Conservation (phyloP, 2,797 vertebrate species). For the Rhynchonycteris naso region DNA sequence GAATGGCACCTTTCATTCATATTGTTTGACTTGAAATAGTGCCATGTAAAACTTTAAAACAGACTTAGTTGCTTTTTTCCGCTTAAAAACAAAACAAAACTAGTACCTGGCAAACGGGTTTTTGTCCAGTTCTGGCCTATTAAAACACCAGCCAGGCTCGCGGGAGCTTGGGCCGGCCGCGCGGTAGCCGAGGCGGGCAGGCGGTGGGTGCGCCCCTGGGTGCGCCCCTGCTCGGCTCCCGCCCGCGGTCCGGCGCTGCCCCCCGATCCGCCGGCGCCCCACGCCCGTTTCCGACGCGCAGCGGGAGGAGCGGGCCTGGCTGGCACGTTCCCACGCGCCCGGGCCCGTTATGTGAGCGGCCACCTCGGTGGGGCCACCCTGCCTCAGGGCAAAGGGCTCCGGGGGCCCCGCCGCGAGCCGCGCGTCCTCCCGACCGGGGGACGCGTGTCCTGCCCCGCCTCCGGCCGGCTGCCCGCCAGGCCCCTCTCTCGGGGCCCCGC, state of each 20-base stretch:
- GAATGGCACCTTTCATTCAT: constrained; percentile 5
- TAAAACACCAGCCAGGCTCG: background rate
- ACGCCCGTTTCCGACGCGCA: background rate
- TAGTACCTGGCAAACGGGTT: constrained; percentile 36
- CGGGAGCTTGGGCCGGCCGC: background rate
- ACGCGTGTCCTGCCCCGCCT: background rate
- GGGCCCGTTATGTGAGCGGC: constrained; percentile 48
- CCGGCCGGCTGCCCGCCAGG: background rate
- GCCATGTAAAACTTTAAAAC: constrained; percentile 32
- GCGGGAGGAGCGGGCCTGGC: background rate
- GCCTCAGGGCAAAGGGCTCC: background rate
- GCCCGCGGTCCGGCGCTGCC: background rate
- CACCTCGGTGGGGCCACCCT: background rate
- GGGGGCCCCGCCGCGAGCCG: background rate
- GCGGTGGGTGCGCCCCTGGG: background rate
- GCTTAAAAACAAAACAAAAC: constrained; percentile 33
- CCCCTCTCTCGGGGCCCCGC: background rate
- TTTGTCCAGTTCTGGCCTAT: constrained; percentile 19
- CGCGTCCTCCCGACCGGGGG: background rate
- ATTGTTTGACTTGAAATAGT: background rate
- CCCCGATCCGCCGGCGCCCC: background rate
- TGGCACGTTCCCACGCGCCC: constrained; percentile 50
- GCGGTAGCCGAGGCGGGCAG: background rate
- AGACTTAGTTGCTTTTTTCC: background rate
- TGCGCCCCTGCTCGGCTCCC: background rate